Evolutionary conservation across 2,113 vertebrate genomes (phyloP).

Genomic region (Setophaga coronata): DNA sequence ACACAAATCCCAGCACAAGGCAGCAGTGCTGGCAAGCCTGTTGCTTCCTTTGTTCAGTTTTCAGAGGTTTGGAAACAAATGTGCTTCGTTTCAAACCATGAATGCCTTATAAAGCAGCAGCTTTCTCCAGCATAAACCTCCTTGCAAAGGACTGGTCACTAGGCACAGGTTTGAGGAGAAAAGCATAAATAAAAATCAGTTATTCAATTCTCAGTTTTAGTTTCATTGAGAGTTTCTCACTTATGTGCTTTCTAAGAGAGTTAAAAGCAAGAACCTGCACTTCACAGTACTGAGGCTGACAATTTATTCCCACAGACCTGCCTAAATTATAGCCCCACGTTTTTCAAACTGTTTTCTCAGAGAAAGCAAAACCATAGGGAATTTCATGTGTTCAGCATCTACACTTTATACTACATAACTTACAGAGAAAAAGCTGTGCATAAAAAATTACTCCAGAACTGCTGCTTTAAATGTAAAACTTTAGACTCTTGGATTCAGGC

Average conservation of each 20-base stretch:
- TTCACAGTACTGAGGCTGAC: background rate
- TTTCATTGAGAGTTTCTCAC: background rate
- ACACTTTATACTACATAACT: background rate
- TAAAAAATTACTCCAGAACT: background rate
- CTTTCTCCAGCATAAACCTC: background rate
- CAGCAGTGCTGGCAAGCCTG: background rate
- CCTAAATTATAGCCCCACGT: background rate
- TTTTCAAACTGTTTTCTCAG: background rate
- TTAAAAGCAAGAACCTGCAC: background rate
- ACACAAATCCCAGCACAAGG: background rate
- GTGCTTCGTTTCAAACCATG: background rate
- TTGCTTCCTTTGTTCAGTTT: background rate
- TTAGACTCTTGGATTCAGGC: background rate
- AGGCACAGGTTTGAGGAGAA: background rate
- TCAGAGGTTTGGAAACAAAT: background rate
- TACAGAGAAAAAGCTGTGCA: background rate
- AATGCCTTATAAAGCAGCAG: background rate
- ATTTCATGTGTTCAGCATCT: background rate
- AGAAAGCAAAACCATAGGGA: background rate
- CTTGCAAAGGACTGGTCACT: background rate
- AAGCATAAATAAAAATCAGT: background rate
- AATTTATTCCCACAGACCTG: background rate
- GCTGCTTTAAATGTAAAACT: background rate
- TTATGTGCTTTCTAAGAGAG: background rate
- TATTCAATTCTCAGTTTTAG: background rate